Conservation (phyloP, 2,888 invertebrate genomes). For the Tenthredo mesomela region DNA sequence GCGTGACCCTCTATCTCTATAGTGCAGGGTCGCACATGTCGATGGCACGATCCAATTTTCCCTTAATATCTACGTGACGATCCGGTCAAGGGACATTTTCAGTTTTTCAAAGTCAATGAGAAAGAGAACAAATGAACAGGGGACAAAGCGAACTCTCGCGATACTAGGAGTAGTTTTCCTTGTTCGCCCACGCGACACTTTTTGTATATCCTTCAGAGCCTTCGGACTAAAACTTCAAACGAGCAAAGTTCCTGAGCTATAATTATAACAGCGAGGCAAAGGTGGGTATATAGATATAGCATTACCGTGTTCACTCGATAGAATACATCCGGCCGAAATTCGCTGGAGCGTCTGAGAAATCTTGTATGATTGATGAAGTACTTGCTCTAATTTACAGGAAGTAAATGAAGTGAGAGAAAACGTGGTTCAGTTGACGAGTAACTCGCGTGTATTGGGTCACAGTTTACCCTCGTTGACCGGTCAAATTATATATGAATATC, state of each 20-base stretch:
- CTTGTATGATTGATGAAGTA: constrained; percentile 40
- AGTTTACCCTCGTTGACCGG: background rate
- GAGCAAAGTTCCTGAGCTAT: constrained; percentile 39
- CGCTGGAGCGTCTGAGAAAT: background rate
- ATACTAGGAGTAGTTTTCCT: constrained; percentile 38
- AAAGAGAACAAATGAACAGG: background rate
- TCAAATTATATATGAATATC: background rate
- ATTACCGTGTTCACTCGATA: background rate
- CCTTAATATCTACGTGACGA: constrained; percentile 25
- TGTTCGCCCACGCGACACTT: constrained; percentile 39
- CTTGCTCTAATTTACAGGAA: constrained; percentile 15
- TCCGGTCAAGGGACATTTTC: background rate
- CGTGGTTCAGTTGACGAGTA: constrained; percentile 31
- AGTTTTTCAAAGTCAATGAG: background rate
- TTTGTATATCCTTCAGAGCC: constrained; percentile 4
- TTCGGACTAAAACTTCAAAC: constrained; percentile 45
- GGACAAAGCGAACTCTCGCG: background rate
- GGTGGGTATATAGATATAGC: constrained; percentile 27
- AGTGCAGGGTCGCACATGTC: constrained; percentile 1
- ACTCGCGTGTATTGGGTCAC: constrained; percentile 37
- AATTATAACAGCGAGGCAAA: constrained; percentile 30
- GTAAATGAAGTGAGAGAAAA: constrained; percentile 10
- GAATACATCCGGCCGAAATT: constrained; percentile 20
- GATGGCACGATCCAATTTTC: constrained; percentile 26
- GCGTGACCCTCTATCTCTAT: constrained; percentile 3